Conservation (phyloP, 2,888 invertebrate genomes). For the Anarsia innoxiella region DNA sequence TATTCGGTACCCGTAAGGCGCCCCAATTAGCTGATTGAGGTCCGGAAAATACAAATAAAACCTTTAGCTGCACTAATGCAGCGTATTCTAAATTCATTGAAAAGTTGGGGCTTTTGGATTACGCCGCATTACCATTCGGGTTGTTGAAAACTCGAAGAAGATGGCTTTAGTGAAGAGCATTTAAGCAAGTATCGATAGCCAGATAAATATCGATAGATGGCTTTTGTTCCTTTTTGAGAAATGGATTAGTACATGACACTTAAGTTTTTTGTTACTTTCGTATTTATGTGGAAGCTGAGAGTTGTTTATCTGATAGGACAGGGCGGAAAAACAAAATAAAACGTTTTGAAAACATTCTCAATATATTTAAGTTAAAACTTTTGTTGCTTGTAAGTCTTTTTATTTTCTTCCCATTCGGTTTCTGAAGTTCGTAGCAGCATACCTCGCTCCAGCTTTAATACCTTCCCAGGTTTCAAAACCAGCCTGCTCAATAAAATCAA, state of each 20-base stretch:
- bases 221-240: conserved; percentile 18
- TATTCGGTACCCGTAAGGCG: no score
- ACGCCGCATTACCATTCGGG: conserved; percentile 42
- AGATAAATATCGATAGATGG: no score
- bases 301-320: no score
- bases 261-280: background rate
- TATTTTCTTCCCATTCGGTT: background rate
- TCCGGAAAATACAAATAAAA: no score
- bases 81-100: conserved; percentile 45
- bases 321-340: no score
- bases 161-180: conserved; percentile 18
- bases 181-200: background rate
- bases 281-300: no score
- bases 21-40: no score
- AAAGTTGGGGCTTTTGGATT: conserved; percentile 39
- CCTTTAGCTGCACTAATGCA: conserved; percentile 31
- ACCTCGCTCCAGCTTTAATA: conserved; percentile 65
- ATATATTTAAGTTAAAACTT: background rate
- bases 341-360: background rate
- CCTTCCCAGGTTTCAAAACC: conserved; percentile 78
- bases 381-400: background rate
- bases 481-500: conserved; percentile 70
- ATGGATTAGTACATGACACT: conserved; percentile 3
- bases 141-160: conserved; percentile 30
- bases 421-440: conserved; percentile 20